Evolutionary conservation across 30 jellyfish, hydroid and myxozoan genomes (phyloP).

Genomic region (Turritopsis dohrnii): DNA sequence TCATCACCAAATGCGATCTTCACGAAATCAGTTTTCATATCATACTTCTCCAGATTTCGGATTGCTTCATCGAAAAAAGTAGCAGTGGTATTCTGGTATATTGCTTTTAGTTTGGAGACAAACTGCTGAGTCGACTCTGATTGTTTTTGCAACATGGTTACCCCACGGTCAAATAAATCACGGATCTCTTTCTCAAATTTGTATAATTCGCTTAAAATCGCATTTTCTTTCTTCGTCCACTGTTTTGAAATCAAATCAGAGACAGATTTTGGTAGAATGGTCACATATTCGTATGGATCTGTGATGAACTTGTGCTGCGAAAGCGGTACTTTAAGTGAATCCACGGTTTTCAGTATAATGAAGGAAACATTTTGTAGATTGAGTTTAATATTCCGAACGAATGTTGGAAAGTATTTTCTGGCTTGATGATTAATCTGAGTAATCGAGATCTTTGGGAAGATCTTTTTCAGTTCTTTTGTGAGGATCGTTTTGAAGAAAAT

Average conservation of each 20-base stretch:
- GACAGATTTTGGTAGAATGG: slow-evolving; percentile 1
- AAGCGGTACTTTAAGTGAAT: slow-evolving; percentile 7
- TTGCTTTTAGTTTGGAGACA: not conserved
- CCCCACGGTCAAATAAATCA: not conserved
- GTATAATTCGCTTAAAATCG: not conserved
- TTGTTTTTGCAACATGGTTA: slow-evolving; percentile 1
- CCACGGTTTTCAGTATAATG: slow-evolving; percentile 12
- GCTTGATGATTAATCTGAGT: not conserved
- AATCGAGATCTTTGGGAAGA: not conserved
- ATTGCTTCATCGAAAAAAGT: not conserved
- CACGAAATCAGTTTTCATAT: not conserved
- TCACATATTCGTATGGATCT: slow-evolving; percentile 25
- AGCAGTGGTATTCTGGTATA: not conserved
- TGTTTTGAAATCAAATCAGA: not conserved
- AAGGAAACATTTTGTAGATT: not conserved
- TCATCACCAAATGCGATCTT: not conserved
- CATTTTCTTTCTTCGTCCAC: not conserved
- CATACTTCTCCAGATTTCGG: not conserved
- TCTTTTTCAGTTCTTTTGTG: not conserved
- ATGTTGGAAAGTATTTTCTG: slow-evolving; percentile 3
- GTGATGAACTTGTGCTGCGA: not conserved
- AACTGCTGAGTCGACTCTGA: not conserved
- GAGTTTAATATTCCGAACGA: not conserved
- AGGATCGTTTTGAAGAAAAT: not conserved
- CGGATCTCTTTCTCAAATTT: slow-evolving; percentile 12